Base-by-base conservation (phyloP, 2,888 invertebrate species). In the Lissocephala sabroskyi region DNA sequence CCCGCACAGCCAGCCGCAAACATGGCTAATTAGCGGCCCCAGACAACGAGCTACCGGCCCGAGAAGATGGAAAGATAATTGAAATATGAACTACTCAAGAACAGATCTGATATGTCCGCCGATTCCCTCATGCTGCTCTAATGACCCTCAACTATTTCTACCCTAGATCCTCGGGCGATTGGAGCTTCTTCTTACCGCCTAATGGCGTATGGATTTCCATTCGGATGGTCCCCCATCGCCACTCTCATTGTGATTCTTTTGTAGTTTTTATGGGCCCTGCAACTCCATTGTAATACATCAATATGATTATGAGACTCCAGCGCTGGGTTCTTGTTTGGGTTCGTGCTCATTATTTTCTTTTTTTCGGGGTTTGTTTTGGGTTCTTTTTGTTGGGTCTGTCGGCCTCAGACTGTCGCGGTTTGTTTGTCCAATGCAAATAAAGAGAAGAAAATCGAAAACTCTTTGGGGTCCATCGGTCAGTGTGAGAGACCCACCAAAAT, bases 221-320 rank as follows among this genome's bases (percentile, higher is more conserved):
- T 74, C 61, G 70, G 35, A 16, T 23, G 7, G 28, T 45, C 3
- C 7, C 3, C 23, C 23, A 23, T 23, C 7, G 54, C 4, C 45
- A 51, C 52, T 52, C 65, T 62, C 62, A 59, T 65, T 66, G 56
- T 64, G 55, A 54, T 57, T 71, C 49, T 58, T 65, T 68, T 58
- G 50, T 64, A 49, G 59, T 46, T 53, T 75, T 75, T 67, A 71
- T 55, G 64, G 29, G n/a, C n/a, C n/a, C n/a, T n/a, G n/a, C n/a
- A n/a, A n/a, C n/a, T 61, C 63, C 68, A 64, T 61, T 59, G 77
- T 78, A 78, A 74, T 75, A 63, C 75, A 78, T 74, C 76, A 74
- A 77, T 77, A 74, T 66, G 59, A 73, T 70, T 73, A 77, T 78
- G 65, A 65, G 68, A 33, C 62, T 37, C 48, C 49, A 39, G 47